These are phyloP conservation scores for Bombus waltoni DNA, from an alignment of 1,140 invertebrate genomes.

Conservation along the genomic window DNA sequence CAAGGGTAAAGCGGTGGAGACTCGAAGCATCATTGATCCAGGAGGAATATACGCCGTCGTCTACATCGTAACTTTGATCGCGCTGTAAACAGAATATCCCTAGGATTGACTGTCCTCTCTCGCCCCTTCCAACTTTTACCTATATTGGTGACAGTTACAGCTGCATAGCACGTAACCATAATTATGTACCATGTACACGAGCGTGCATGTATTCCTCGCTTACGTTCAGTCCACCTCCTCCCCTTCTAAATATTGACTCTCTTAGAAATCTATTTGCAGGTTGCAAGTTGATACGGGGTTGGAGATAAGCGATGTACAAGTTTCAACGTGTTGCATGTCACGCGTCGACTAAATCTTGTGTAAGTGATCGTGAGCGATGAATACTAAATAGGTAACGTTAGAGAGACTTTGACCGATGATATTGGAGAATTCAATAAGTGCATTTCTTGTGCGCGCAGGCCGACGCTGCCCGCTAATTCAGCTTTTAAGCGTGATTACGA, in stretches of 20 bases:
- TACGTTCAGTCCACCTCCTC: not conserved
- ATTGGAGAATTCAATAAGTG: not conserved
- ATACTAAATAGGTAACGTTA: not conserved
- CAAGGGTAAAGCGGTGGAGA: constrained; percentile 34
- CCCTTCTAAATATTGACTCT: constrained; percentile 28
- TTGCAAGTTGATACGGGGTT: not conserved
- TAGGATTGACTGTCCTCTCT: not conserved
- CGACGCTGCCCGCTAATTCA: not conserved
- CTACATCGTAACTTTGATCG: constrained; percentile 65
- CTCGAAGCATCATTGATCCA: constrained; percentile 64
- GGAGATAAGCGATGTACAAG: not conserved
- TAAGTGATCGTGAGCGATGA: not conserved
- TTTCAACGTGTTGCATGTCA: not conserved
- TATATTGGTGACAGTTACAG: not conserved
- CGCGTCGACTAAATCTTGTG: not conserved
- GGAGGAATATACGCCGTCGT: constrained; percentile 58
- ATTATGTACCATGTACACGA: not conserved
- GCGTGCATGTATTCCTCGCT: not conserved
- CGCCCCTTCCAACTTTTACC: not conserved
- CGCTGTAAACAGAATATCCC: constrained; percentile 62
- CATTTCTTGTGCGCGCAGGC: not conserved
- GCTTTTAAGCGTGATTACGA: not conserved
- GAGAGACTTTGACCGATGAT: not conserved
- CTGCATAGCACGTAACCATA: not conserved
- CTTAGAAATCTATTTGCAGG: constrained; percentile 13